phyloP scores from a whole-genome alignment of 2,888 invertebrate species.

The Mamestra brassicae region DNA sequence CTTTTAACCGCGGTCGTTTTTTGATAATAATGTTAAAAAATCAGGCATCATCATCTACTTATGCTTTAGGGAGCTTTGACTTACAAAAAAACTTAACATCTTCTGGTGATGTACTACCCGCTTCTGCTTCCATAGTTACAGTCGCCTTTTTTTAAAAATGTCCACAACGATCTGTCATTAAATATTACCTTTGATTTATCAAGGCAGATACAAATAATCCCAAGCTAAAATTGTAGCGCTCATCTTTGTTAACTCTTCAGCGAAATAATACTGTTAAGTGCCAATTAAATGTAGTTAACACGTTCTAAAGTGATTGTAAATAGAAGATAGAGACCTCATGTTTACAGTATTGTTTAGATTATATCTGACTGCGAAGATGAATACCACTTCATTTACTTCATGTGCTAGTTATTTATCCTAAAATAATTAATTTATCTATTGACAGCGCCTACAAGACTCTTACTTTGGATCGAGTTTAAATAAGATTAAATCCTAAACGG shows the following conservation, averaged over 20 bases:
- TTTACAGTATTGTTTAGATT: conserved; percentile 31
- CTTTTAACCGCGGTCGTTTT: not conserved
- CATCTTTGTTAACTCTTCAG: conserved; percentile 13
- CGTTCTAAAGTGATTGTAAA: conserved; percentile 33
- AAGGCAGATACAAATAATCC: not conserved
- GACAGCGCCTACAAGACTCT: not conserved
- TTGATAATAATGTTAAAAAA: too few relatives aligned
- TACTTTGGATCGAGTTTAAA: conserved; percentile 9
- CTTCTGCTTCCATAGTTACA: not conserved
- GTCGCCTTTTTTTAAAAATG: not conserved
- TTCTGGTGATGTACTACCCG: too few relatives aligned
- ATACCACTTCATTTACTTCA: conserved; percentile 19
- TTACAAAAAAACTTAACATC: too few relatives aligned
- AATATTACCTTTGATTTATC: not conserved
- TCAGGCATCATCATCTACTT: too few relatives aligned
- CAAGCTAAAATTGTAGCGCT: not conserved
- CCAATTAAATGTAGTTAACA: conserved; percentile 44
- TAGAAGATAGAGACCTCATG: conserved; percentile 10
- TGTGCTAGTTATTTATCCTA: not conserved
- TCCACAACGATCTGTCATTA: not conserved
- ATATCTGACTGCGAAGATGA: conserved; percentile 14
- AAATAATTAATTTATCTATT: conserved; percentile 13
- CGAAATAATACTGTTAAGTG: conserved; percentile 16
- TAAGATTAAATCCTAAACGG: conserved; percentile 5
- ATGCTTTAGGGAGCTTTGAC: not conserved